phyloP scores from a whole-genome alignment of 2,797 vertebrate genomes.

The Tapera naevia region DNA sequence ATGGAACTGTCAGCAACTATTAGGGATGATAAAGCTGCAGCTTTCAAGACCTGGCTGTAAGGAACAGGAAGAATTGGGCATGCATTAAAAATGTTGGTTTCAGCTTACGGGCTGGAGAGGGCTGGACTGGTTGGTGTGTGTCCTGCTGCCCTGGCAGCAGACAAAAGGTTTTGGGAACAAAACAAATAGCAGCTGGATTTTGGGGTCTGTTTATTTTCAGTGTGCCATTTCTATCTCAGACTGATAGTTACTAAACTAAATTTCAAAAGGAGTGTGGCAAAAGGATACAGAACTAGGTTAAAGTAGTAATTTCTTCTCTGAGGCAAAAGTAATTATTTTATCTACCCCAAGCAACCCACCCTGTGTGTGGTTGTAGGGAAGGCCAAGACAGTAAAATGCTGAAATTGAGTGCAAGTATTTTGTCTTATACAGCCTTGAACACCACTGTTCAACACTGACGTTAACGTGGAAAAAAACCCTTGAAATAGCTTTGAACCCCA shows the following conservation, averaged over 20 bases:
- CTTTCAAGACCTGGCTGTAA: not conserved
- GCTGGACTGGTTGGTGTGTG: not conserved
- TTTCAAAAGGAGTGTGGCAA: not conserved
- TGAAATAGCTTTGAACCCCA: not conserved
- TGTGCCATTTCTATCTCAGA: not conserved
- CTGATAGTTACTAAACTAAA: not conserved
- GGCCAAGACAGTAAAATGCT: not conserved
- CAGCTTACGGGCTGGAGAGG: not conserved
- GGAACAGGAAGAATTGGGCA: not conserved
- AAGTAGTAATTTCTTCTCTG: not conserved
- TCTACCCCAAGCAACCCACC: not conserved
- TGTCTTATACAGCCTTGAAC: not conserved
- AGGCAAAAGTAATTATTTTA: not conserved
- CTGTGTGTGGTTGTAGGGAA: not conserved
- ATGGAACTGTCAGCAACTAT: slow-evolving; percentile 29
- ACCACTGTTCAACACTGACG: not conserved
- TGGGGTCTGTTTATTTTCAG: not conserved
- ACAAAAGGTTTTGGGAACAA: not conserved
- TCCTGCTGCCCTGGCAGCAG: not conserved
- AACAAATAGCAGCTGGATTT: not conserved
- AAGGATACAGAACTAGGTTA: not conserved
- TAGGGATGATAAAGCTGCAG: slow-evolving; percentile 9
- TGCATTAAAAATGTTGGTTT: not conserved
- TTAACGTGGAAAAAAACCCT: not conserved
- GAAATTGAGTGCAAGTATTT: not conserved